Base-by-base conservation (phyloP, 1,140 invertebrate species). In the Saccostrea cuccullata region DNA sequence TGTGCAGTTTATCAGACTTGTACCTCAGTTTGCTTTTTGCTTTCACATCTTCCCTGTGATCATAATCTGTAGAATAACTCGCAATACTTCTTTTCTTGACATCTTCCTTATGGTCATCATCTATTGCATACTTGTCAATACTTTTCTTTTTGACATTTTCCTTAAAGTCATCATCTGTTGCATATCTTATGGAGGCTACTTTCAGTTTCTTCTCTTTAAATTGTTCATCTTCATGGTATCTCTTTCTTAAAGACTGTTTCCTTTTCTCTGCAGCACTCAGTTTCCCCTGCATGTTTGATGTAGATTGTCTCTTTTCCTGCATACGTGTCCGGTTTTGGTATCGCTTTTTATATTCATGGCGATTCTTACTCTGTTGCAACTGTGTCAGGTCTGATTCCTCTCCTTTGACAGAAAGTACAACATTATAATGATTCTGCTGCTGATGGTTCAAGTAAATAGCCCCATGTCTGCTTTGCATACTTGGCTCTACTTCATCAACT, bases 351-450 rank as follows among this genome's bases (percentile, higher is more conserved):
- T 55, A 85, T 85, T 30, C 36, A 11, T 85, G 6, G 8, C 12
- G 47, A 56, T 26, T 85, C 17, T 23, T 55, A 47, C 8, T 8
- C 20, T 23, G 13, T 55, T 23, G 13, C 13, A 58, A 5, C n/a
- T 55, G 36, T 47, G 40, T 11, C 23, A 60, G 13, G 47, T 55
- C 56, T 13, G 12, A 6, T 26, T 55, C 15, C 2, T 55, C 56
- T 30, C 17, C 83, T 20, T n/a, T 17, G 6, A 85, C 47, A 56
- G 85, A 70, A 6, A 84, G 83, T 20, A 84, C 83, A 12, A 84
- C 83, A 84, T 84, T 55, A n/a, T 84, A 84, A 23, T 84, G 83
- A 55, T 84, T 84, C 11, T 30, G n/a, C 17, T 84, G 30, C 5
- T 40, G 1, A n/a, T 85, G 84, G 30, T 85, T 64, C 56, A 85